Evolutionary conservation across 2,113 vertebrate species (phyloP).

Genomic region (Sminthopsis crassicaudata): DNA sequence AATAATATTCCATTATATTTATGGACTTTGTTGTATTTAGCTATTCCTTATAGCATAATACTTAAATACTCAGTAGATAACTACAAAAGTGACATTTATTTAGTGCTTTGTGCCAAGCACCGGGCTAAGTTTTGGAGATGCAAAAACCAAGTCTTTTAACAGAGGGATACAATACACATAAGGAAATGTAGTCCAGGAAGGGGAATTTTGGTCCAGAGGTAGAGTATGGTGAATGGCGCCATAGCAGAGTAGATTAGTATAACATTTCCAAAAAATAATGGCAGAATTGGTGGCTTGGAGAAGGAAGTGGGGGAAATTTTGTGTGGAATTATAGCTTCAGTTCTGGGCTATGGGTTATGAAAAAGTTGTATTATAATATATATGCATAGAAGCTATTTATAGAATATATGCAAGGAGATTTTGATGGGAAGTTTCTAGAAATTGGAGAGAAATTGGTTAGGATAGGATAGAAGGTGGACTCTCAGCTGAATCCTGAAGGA

Average conservation of each 20-base stretch:
- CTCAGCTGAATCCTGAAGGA: not conserved
- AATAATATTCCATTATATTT: no score
- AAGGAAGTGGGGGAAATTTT: not conserved
- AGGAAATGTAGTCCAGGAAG: not conserved
- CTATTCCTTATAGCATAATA: no score
- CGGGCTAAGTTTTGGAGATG: not conserved
- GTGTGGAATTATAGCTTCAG: not conserved
- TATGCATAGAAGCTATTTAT: not conserved
- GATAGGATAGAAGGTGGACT: not conserved
- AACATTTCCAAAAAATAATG: not conserved
- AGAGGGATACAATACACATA: not conserved
- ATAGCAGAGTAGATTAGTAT: not conserved
- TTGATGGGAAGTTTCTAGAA: not conserved
- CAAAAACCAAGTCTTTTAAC: not conserved
- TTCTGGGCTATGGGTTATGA: not conserved
- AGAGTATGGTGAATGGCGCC: not conserved
- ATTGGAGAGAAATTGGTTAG: not conserved
- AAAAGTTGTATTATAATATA: not conserved
- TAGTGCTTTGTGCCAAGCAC: not conserved
- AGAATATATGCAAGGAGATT: not conserved
- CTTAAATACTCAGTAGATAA: no score
- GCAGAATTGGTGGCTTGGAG: not conserved
- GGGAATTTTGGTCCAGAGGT: not conserved
- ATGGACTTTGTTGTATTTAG: no score
- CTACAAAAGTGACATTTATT: not conserved